Percentiles rank a stretch among this genome's conserved stretches.
These are phyloP conservation scores for Drosophila chauvacae DNA, from an alignment of 1,140 invertebrate genomes.

Conservation along the genomic window DNA sequence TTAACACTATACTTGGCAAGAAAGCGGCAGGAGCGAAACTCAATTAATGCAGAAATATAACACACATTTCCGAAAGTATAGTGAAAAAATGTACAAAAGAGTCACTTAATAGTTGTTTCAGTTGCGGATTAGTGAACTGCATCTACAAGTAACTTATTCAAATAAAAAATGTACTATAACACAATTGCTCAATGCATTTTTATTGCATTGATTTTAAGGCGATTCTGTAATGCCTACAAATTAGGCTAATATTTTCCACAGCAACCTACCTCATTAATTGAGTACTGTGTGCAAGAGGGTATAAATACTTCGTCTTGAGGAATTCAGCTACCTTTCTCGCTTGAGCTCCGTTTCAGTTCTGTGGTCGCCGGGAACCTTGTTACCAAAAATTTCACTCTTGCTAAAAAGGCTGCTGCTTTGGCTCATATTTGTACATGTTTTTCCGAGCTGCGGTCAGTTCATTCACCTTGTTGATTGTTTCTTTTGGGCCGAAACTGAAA, in stretches of 20 bases:
- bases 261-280: not conserved
- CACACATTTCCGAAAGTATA: not conserved
- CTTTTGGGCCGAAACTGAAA: slow-evolving; percentile 36
- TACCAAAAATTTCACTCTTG: slow-evolving; percentile 17
- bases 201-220: not conserved
- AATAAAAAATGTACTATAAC: not conserved
- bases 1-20: slow-evolving; percentile 6
- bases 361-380: slow-evolving; percentile 22
- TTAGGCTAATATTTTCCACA: not conserved
- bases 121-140: not conserved
- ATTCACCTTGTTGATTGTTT: slow-evolving; percentile 53
- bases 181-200: not conserved
- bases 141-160: not conserved
- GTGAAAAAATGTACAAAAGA: not conserved
- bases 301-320: not conserved
- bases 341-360: slow-evolving; percentile 16
- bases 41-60: slow-evolving; percentile 34
- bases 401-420: slow-evolving; percentile 15
- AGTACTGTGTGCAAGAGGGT: not conserved
- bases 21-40: not conserved
- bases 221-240: not conserved
- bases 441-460: slow-evolving; percentile 47
- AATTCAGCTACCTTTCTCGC: not conserved
- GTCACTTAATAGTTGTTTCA: not conserved
- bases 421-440: slow-evolving; percentile 15